These are phyloP conservation scores for Leptinotarsa texana DNA, from an alignment of 1,140 invertebrate species.

Conservation along the genomic window DNA sequence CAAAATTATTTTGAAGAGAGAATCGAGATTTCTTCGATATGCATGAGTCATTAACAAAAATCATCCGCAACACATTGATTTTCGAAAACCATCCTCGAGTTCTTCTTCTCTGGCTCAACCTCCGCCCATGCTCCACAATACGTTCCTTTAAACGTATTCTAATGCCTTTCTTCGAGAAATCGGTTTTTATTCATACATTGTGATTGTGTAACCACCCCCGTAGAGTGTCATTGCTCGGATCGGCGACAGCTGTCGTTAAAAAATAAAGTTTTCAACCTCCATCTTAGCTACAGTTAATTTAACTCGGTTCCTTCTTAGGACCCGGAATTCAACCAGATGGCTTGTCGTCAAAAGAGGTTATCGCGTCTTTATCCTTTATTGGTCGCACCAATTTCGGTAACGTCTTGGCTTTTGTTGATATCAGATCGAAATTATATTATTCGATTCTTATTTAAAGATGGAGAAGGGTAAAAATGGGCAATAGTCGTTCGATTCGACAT, in stretches of 20 bases:
- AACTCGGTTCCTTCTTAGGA: conserved; percentile 46
- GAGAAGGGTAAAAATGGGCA: no score
- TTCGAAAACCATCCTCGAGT: no score
- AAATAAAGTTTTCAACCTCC: conserved; percentile 56
- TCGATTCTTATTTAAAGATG: not conserved
- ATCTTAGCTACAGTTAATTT: conserved; percentile 56
- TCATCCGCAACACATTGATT: no score
- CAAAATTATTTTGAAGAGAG: no score
- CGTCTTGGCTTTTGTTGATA: not conserved
- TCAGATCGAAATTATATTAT: not conserved
- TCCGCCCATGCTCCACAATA: conserved; percentile 34
- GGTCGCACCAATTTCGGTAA: not conserved
- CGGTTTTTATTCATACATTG: conserved; percentile 48
- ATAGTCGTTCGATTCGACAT: no score
- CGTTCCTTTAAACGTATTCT: conserved; percentile 49
- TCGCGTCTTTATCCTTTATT: conserved; percentile 10
- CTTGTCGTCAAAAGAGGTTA: conserved; percentile 30
- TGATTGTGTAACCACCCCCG: conserved; percentile 56
- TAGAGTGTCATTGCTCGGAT: conserved; percentile 51
- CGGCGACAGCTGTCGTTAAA: conserved; percentile 53
- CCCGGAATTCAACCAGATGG: conserved; percentile 37
- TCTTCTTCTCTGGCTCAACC: not conserved
- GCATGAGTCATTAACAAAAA: no score
- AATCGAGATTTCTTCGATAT: not conserved
- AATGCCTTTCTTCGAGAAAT: conserved; percentile 48